Conservation (phyloP, 2,888 invertebrate genomes). For the Antheraea yamamai region DNA sequence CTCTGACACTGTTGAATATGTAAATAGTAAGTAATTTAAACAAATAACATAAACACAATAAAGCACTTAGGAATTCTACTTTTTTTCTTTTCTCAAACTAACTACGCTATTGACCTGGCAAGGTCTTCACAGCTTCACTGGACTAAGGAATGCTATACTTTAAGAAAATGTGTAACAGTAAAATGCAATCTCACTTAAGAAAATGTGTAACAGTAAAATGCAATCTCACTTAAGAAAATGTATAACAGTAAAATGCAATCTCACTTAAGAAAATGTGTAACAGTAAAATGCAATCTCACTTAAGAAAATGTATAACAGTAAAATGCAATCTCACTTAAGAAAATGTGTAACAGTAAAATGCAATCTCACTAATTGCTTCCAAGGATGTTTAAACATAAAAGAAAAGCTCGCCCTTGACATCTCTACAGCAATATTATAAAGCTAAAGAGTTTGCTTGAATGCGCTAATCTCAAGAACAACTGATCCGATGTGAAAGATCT, state of each 20-base stretch:
- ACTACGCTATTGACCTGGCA: no score
- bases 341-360: background rate
- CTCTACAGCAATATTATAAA: no score
- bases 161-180: background rate
- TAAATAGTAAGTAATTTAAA: constrained; percentile 36
- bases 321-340: no score
- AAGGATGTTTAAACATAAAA: background rate
- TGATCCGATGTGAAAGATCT: no score
- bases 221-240: no score
- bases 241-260: background rate
- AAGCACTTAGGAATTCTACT: background rate
- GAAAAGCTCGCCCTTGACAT: background rate
- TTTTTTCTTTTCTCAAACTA: no score
- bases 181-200: background rate
- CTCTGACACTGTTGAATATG: constrained; percentile 45
- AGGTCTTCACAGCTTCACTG: no score
- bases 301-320: background rate
- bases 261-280: background rate
- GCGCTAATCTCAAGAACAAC: no score
- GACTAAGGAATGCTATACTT: background rate
- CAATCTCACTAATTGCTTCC: background rate
- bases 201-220: no score
- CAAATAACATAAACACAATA: background rate
- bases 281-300: no score
- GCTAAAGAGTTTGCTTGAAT: no score